A percentile compares a stretch with the other conserved stretches of the same genome.
phyloP scores from a whole-genome alignment of 2,888 invertebrate species.

The Yponomeuta evonymella region DNA sequence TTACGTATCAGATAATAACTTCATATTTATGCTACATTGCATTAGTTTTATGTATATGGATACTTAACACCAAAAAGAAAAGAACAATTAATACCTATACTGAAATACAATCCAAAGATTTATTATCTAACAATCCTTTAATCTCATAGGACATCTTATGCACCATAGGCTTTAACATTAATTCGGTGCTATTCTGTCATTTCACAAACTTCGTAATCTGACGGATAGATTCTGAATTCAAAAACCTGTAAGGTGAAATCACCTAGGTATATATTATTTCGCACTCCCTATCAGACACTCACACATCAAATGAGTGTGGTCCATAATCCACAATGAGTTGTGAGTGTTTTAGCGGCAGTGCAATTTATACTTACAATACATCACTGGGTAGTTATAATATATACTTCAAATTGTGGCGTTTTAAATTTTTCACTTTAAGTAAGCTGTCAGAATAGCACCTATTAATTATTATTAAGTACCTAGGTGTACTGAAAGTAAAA shows the following conservation, averaged over 20 bases:
- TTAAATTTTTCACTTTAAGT: too few relatives aligned
- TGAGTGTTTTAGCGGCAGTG: too few relatives aligned
- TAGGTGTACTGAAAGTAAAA: conserved; percentile 28
- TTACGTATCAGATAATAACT: conserved; percentile 23
- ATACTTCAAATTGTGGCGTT: too few relatives aligned
- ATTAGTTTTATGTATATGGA: conserved; percentile 28
- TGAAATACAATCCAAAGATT: conserved; percentile 25
- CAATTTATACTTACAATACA: too few relatives aligned
- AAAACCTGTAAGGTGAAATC: too few relatives aligned
- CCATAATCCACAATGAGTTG: too few relatives aligned
- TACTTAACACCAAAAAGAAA: conserved; percentile 35
- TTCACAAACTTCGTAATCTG: too few relatives aligned
- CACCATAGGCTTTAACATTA: conserved; percentile 52
- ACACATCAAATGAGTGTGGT: too few relatives aligned
- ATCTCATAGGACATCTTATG: conserved; percentile 51
- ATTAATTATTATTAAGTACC: conserved; percentile 2
- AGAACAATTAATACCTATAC: conserved; percentile 24
- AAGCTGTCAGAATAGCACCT: background rate
- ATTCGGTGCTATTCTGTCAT: conserved; percentile 15
- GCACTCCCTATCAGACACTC: too few relatives aligned
- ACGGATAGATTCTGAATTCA: too few relatives aligned
- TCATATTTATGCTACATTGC: conserved; percentile 23
- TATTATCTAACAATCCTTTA: conserved; percentile 46
- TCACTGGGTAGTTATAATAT: too few relatives aligned
- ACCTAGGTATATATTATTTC: too few relatives aligned